phyloP scores from a whole-genome alignment of 2,113 vertebrate species.

The Trematomus loennbergii region DNA sequence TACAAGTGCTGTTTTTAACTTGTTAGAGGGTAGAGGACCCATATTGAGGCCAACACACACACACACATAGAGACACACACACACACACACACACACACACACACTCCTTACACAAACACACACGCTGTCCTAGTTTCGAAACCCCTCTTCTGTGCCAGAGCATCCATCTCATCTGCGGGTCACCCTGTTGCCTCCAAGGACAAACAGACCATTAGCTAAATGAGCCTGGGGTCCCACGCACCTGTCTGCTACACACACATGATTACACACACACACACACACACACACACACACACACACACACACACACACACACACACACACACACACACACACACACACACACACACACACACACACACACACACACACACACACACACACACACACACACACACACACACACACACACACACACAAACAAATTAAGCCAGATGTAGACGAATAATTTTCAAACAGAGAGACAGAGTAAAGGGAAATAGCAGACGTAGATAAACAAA shows the following conservation, averaged over 20 bases:
- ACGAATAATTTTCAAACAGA: not conserved
- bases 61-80: slow-evolving; percentile 10
- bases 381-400: not conserved
- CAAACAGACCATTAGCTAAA: slow-evolving; percentile 81
- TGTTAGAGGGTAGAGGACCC: slow-evolving; percentile 62
- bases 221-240: slow-evolving; percentile 69
- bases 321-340: no score
- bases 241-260: slow-evolving; percentile 55
- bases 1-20: slow-evolving; percentile 68
- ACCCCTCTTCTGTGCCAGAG: slow-evolving; percentile 52
- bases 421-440: not conserved
- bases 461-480: no score
- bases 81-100: slow-evolving; percentile 29
- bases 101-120: not conserved
- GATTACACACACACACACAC: slow-evolving; percentile 8
- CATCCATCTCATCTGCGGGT: slow-evolving; percentile 77
- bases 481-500: no score
- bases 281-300: no score
- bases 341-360: no score
- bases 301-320: no score
- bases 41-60: slow-evolving; percentile 64
- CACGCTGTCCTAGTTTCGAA: slow-evolving; percentile 64
- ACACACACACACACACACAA: no score
- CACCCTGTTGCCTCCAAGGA: slow-evolving; percentile 76
- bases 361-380: slow-evolving; percentile 11